Conservation (phyloP, 2,888 invertebrate species). For the Epicampocera succincta region DNA sequence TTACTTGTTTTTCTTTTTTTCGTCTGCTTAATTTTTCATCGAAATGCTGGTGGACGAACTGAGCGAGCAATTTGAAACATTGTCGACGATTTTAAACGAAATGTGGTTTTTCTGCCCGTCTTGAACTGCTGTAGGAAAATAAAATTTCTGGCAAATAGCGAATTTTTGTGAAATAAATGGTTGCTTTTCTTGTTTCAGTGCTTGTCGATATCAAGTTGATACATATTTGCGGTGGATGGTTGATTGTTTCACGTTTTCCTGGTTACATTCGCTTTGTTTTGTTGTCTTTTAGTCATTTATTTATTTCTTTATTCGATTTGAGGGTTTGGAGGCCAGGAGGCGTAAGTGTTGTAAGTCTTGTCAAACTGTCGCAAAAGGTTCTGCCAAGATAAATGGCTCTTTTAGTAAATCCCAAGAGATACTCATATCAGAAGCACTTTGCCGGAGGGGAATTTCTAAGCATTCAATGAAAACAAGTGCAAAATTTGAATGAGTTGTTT, state of each 20-base stretch:
- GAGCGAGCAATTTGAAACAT: constrained; percentile 1
- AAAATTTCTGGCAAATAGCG: constrained; percentile 59
- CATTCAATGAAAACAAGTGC: constrained; percentile 34
- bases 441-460: background rate
- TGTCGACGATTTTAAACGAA: constrained; percentile 72
- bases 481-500: constrained; percentile 33
- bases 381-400: constrained; percentile 81
- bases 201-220: constrained; percentile 70
- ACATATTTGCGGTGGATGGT: constrained; percentile 69
- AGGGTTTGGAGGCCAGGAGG: constrained; percentile 15
- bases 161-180: constrained; percentile 68
- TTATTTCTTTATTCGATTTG: constrained; percentile 51
- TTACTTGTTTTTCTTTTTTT: constrained; percentile 62
- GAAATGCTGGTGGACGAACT: constrained; percentile 10
- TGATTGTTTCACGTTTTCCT: constrained; percentile 54
- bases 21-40: constrained; percentile 20
- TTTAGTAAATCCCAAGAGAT: constrained; percentile 74
- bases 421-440: background rate
- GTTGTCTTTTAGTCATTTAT: constrained; percentile 56
- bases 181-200: constrained; percentile 29
- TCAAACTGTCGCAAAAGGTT: constrained; percentile 75
- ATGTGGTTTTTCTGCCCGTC: constrained; percentile 45
- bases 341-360: constrained; percentile 68
- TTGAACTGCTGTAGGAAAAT: background rate
- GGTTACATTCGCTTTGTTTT: constrained; percentile 44